Base-by-base conservation (phyloP, 1,140 invertebrate genomes). In the Drosophila triauraria region DNA sequence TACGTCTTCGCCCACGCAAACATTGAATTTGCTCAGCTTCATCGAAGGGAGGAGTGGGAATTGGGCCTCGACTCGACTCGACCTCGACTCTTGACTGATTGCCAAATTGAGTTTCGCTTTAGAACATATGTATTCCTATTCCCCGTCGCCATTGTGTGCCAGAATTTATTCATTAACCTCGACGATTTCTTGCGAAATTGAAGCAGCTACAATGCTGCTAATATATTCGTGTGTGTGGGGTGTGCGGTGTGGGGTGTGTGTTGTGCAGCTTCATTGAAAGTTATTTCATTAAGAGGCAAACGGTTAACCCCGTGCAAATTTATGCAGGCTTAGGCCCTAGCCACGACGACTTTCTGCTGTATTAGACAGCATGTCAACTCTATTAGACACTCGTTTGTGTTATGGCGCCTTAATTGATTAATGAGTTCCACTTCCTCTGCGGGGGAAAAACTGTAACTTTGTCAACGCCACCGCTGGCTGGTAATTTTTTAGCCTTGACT, bases 341-440 rank as follows among this genome's bases (percentile, higher is more conserved):
- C 51, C 9, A 17, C 7, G 10, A 20, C 8, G 7, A 25, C 46
- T 38, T 51, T 53, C 56, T 62, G 56, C 51, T 63, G n/a, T 86
- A 75, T 75, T 70, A 62, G 75, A 72, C 75, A 70, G 62, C 57
- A 54, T 77, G 81, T 84, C 74, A 77, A 68, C 67, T 80, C 69
- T 77, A 87, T 86, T 87, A 78, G 84, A 46, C 64, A 72, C 57
- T 74, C 69, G 68, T 71, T 78, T 83, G 51, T 72, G 68, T 70
- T 78, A 75, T 78, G 76, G 72, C 77, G 69, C 75, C 77, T 83
- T 87, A 87, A 87, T 87, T 87, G 84, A 87, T 87, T 84, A 87
- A 87, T 87, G 84, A 83, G 80, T 42, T 13, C 47, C 67, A 13
- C 69, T 71, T 43, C 50, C 27, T 15, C 10, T 30, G 12, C 20